These are phyloP conservation scores for Limosa lapponica DNA, from an alignment of 2,797 vertebrate species.

Conservation along the genomic window DNA sequence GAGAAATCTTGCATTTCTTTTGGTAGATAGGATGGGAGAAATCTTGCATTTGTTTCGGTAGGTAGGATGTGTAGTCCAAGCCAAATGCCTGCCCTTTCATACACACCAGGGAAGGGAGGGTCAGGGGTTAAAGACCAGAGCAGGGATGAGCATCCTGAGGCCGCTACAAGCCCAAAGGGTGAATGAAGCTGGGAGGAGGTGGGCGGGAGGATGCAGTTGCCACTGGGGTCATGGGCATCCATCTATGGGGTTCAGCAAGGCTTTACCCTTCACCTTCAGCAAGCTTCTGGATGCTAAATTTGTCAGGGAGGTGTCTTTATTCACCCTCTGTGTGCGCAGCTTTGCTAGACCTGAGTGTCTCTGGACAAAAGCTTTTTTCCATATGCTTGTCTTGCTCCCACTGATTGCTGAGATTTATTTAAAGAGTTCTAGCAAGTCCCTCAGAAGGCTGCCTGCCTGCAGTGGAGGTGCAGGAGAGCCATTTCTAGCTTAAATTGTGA, in stretches of 20 bases:
- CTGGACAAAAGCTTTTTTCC: background rate
- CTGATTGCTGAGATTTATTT: background rate
- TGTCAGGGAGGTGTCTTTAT: background rate
- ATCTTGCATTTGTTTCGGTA: background rate
- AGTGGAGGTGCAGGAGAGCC: background rate
- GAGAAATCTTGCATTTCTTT: background rate
- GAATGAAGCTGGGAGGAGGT: background rate
- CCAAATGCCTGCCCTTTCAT: background rate
- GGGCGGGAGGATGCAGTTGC: background rate
- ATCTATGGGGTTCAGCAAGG: background rate
- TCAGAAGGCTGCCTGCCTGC: background rate
- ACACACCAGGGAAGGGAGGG: background rate
- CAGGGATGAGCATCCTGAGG: background rate
- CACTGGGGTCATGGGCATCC: background rate
- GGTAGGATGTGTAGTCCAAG: background rate
- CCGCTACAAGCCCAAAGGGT: background rate
- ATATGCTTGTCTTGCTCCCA: background rate
- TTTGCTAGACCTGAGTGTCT: background rate
- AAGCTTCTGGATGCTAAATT: background rate
- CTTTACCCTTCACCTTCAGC: background rate
- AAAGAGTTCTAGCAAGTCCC: background rate
- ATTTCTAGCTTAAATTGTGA: background rate
- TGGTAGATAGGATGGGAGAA: background rate
- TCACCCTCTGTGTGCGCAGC: background rate
- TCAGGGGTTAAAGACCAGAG: background rate